Conservation (phyloP, 64 coral and sea anemone genomes). For the Hydrozoanthus tunicans region DNA sequence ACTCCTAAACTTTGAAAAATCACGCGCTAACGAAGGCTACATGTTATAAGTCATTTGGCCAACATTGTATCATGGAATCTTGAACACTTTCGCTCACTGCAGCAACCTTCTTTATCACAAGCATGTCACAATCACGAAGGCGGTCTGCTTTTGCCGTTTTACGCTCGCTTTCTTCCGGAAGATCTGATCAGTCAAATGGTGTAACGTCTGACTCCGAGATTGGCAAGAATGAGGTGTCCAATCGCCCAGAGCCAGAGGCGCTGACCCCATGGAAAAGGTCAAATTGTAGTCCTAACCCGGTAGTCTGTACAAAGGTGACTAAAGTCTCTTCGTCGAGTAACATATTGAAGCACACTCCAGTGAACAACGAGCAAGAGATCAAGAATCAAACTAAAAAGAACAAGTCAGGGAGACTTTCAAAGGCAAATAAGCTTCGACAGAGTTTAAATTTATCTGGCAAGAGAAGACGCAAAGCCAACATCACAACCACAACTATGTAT, state of each 20-base stretch:
- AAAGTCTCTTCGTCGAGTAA: constrained; percentile 42
- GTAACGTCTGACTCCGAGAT: constrained; percentile 24
- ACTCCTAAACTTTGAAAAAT: not conserved
- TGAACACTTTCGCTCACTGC: not conserved
- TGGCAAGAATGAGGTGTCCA: constrained; percentile 23
- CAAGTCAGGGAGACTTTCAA: constrained; percentile 63
- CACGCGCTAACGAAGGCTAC: not conserved
- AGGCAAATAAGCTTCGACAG: constrained; percentile 79
- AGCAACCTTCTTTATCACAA: not conserved
- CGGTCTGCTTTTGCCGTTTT: constrained; percentile 66
- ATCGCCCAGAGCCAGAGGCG: not conserved
- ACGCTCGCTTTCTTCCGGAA: constrained; percentile 53
- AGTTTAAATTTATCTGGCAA: constrained; percentile 78
- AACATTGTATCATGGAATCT: too few species aligned
- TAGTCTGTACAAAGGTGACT: constrained; percentile 45
- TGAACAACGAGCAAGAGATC: constrained; percentile 1
- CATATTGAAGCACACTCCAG: constrained; percentile 25
- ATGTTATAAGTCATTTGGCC: not conserved
- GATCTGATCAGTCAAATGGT: constrained; percentile 36
- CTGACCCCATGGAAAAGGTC: constrained; percentile 53
- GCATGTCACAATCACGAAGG: constrained; percentile 11
- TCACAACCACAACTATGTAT: constrained; percentile 53
- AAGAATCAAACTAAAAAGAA: constrained; percentile 44
- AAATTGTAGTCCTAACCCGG: constrained; percentile 36
- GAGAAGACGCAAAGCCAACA: constrained; percentile 63